Evolutionary conservation across 2,797 vertebrate species (phyloP), one percentile per base, ranked within the genome.

Genomic region (Nasua narica): DNA sequence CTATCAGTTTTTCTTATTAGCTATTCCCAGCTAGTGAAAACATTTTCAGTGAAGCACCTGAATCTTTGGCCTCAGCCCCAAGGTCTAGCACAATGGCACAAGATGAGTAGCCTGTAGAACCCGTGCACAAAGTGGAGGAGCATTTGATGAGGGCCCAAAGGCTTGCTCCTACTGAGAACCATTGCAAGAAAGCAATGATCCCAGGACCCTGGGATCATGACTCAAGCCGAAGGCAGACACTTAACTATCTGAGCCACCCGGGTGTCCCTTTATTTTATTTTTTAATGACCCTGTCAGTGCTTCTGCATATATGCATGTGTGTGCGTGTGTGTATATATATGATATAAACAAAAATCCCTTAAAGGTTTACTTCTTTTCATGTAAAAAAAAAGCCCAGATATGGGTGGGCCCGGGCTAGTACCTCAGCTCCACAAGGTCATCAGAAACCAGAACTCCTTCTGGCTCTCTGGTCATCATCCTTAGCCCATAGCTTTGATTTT

Each of bases 1-100:
- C 16, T 48, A 3, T 95, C 85, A 69, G 43, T 94, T 92, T 94
- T 91, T 78, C 27, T 85, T 67, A 85, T 43, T 78, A 92, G 21
- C 13, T 23, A 15, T 40, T 78, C 35, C 50, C 65, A 94, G 65
- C 58, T 56, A 54, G 32, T 81, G 60, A 86, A 62, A 77, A 86
- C 58, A 3, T 67, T 93, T 83, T 62, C 60, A n/a, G 74, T 27
- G 32, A 95, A 91, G 46, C 18, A n/a, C 35, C 2, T 54, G 40
- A 77, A 19, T n/a, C 52, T 97, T 40, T 60, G 37, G 37, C 86
- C 16, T 97, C 70, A 79, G 74, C 40, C 56, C 56, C 29, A 25
- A 88, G 56, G 9, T 32, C 81, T n/a, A 27, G 5, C 56, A 19
- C 37, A 79, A 5, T 50, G 9, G 13, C 11, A 16, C 37, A 65